A percentile compares a stretch with the other conserved stretches of the same genome.
Conservation (phyloP, 2,797 vertebrate species). For the Todus mexicanus region DNA sequence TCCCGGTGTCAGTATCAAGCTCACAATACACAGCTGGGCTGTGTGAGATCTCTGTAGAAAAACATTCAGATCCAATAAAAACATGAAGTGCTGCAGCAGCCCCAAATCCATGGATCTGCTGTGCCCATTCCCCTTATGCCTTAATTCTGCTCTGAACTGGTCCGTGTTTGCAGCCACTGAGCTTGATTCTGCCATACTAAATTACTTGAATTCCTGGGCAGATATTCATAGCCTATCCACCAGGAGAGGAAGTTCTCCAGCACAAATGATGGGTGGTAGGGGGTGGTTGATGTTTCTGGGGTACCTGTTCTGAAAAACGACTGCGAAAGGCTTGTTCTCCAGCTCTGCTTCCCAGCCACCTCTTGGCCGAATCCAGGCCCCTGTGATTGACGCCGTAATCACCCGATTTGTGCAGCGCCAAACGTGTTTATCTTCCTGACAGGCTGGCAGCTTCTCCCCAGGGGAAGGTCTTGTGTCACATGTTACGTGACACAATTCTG, state of each 20-base stretch:
- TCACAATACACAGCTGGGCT: not conserved
- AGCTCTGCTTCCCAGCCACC: not conserved
- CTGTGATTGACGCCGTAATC: not conserved
- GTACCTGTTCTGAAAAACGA: not conserved
- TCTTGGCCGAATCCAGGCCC: not conserved
- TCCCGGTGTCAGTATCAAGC: not conserved
- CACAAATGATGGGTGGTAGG: not conserved
- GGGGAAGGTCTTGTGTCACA: not conserved
- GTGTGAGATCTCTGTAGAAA: not conserved
- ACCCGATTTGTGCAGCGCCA: not conserved
- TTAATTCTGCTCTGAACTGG: not conserved
- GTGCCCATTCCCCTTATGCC: not conserved
- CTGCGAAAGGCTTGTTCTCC: not conserved
- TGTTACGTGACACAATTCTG: not conserved
- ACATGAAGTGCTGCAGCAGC: not conserved
- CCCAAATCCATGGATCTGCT: not conserved
- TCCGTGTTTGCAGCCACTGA: not conserved
- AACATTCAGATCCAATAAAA: not conserved
- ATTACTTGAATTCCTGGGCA: not conserved
- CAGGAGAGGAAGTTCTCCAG: not conserved
- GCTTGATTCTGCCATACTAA: not conserved
- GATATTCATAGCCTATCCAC: not conserved
- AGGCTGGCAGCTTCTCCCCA: not conserved
- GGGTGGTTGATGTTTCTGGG: not conserved
- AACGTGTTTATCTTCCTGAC: not conserved